Base-by-base conservation (phyloP, 2,888 invertebrate species). In the Drosophila pseudotakahashii region DNA sequence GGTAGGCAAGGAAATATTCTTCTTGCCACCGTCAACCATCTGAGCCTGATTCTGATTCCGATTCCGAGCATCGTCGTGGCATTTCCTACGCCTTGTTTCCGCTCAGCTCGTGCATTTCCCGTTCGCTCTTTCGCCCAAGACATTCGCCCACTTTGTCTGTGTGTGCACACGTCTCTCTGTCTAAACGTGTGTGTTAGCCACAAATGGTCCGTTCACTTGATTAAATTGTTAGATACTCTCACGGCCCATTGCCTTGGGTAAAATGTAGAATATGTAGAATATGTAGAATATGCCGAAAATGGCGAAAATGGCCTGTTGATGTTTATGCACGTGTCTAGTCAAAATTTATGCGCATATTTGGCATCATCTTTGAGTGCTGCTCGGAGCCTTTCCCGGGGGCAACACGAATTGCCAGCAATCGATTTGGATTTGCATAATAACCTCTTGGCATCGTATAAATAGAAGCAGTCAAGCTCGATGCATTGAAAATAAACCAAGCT, bases 201-300 rank as follows among this genome's bases (percentile, higher is more conserved):
- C 82, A 85, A 86, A 86, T 79, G 72, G 83, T 37, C 58, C 68
- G 68, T 58, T 73, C 37, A 73, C 69, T 79, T 81, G 81, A 86
- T 81, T 83, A 83, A 86, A 86, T 79, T 77, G 76, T 72, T 81
- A 67, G 62, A 75, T 77, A 64, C 59, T 54, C 61, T 55, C 50
- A 53, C 53, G 57, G 41, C 47, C 39, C 48, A 54, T 34, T 41
- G 34, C 48, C 52, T 47, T 45, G 32, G 58, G 34, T 41, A 13
- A 26, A 64, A 39, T 51, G 47, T 32, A 51, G 42, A 48, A 42
- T 51, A 42, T 48, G 32, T 32, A 51, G 42, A 48, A 39, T 53
- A 42, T 48, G 32, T 32, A 51, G 42, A 48, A 39, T 53, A 42
- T 48, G 32, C 66, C 64, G 45, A 48, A 63, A 63, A 71, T 80